phyloP scores from a whole-genome alignment of 2,888 invertebrate genomes.

The Pristionchus entomophagus region DNA sequence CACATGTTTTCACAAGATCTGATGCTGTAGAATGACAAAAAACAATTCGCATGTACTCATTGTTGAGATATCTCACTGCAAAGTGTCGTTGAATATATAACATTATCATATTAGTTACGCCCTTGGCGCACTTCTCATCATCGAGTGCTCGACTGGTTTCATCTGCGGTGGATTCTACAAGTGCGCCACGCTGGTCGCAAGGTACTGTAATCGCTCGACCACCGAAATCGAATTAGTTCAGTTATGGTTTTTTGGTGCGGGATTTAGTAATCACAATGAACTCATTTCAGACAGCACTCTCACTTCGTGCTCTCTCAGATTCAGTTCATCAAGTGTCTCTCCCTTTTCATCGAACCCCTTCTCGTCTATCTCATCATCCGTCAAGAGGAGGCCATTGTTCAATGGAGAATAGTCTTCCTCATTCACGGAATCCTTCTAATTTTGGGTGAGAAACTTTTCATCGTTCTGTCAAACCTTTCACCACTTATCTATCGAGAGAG shows the following conservation, averaged over 20 bases:
- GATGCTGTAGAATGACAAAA: too few relatives aligned
- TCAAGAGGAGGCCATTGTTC: slow-evolving; percentile 51
- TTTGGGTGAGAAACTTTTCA: slow-evolving; percentile 28
- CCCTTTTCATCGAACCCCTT: slow-evolving; percentile 71
- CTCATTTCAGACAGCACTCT: slow-evolving; percentile 69
- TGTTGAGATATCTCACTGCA: too few relatives aligned
- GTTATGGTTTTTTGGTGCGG: too few relatives aligned
- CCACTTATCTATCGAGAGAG: too few relatives aligned
- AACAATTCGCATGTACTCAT: too few relatives aligned
- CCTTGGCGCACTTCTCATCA: slow-evolving; percentile 59
- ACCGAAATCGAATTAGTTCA: too few relatives aligned
- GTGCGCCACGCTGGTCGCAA: slow-evolving; percentile 68
- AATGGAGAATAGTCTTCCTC: slow-evolving; percentile 68
- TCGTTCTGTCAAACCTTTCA: too few relatives aligned
- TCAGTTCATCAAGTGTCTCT: slow-evolving; percentile 72
- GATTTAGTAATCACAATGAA: too few relatives aligned
- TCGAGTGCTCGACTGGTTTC: slow-evolving; percentile 66
- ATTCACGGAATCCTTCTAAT: slow-evolving; percentile 59
- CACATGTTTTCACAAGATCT: too few relatives aligned
- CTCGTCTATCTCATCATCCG: slow-evolving; percentile 58
- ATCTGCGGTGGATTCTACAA: slow-evolving; percentile 70
- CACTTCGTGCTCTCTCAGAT: slow-evolving; percentile 73
- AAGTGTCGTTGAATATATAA: too few relatives aligned
- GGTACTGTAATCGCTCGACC: slow-evolving; percentile 56
- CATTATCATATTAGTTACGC: slow-evolving; percentile 46